Evolutionary conservation across 2,113 vertebrate genomes (phyloP), one percentile per base, ranked within the genome.

Genomic region (Sander vitreus): DNA sequence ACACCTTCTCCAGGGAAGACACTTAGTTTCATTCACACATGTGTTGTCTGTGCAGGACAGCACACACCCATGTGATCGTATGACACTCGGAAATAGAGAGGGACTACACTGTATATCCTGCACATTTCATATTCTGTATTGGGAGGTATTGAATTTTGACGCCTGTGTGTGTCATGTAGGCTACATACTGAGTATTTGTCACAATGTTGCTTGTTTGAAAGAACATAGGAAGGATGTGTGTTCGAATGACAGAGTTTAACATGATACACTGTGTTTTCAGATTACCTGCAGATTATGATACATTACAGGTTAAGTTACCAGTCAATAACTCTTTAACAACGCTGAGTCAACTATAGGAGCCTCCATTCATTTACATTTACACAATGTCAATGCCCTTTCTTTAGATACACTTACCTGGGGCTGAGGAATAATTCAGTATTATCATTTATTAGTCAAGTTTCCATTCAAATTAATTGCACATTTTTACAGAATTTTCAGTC

Each of bases 41-140:
- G 85, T 80, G 89, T 90, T 93, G 89, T 93, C 82, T 63, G 53
- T 13, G 69, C 66, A 70, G 77, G 85, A 65, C 57, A 74, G 90
- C 92, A 90, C 92, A 93, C 92, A 92, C 93, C 93, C 93, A 91
- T 87, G 83, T 79, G 89, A 93, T 93, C 91, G 12, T 74, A 88
- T 94, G 85, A 85, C 92, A 77, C 69, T 14, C 73, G 57, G 82
- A 89, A 55, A 89, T 69, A 79, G 62, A 84, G 39, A 43, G 30
- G 43, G n/a, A 33, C 43, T 16, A 53, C 65, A 21, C 43, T 16
- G 43, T 69, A 18, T 63, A 43, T 74, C 63, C 53, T 80, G 65
- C 68, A 64, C 66, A 45, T 67, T 88, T 85, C 76, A 75, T 55
- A 58, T 33, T 78, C 60, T 64, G 55, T 27, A 11, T 30, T 12